These are phyloP conservation scores for Formica exsecta DNA, from an alignment of 1,140 invertebrate genomes.

Conservation along the genomic window DNA sequence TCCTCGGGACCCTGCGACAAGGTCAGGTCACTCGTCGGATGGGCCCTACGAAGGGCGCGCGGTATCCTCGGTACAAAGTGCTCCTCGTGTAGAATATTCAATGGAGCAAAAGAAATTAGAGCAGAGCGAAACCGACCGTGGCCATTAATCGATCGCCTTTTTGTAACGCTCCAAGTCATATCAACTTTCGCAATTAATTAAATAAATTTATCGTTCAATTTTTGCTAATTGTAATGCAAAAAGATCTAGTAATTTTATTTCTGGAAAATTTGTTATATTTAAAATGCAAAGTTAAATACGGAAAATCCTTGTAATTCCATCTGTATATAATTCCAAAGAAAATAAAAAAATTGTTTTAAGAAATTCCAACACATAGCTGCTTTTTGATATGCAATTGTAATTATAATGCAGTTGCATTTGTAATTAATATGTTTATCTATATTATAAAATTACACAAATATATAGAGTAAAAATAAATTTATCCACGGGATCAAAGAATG, in stretches of 20 bases:
- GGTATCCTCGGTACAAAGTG: slow-evolving; percentile 61
- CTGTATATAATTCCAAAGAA: background rate
- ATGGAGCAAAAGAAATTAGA: slow-evolving; percentile 65
- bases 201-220: too few species aligned
- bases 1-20: slow-evolving; percentile 39
- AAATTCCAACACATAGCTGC: background rate
- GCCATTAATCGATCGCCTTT: slow-evolving; percentile 37
- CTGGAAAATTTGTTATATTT: background rate
- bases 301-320: background rate
- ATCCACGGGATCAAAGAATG: background rate
- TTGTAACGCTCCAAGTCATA: background rate
- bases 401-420: too few species aligned
- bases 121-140: slow-evolving; percentile 37
- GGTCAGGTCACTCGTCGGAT: slow-evolving; percentile 58
- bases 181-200: slow-evolving; percentile 1
- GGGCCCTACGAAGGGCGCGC: slow-evolving; percentile 47
- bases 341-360: background rate
- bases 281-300: background rate
- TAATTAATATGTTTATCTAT: background rate
- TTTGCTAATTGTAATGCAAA: background rate
- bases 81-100: slow-evolving; percentile 64
- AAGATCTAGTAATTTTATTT: background rate
- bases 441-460: slow-evolving; percentile 19
- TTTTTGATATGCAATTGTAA: background rate
- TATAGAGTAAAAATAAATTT: slow-evolving; percentile 18